phyloP scores from a whole-genome alignment of 2,113 vertebrate species.

The Puma concolor region DNA sequence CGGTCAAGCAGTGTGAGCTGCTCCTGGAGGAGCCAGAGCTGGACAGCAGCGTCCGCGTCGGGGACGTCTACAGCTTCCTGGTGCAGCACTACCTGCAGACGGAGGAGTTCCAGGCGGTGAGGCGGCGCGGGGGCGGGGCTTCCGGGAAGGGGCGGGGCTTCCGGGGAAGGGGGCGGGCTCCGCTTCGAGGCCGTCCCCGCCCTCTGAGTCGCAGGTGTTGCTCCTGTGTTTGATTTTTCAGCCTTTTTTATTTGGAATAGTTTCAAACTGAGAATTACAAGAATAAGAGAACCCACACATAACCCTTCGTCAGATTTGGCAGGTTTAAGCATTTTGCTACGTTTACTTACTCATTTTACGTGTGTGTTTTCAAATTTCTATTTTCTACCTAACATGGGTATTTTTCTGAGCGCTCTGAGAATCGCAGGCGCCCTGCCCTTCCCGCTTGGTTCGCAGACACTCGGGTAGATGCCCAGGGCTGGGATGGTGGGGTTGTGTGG shows the following conservation, averaged over 20 bases:
- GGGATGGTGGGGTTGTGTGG: not conserved
- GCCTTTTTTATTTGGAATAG: not conserved
- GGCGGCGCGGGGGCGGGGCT: not conserved
- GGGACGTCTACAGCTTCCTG: conserved; percentile 92
- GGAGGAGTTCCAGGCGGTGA: conserved; percentile 87
- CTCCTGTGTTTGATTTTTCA: not conserved
- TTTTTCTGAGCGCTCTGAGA: not conserved
- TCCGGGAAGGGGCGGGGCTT: not conserved
- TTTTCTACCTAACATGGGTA: not conserved
- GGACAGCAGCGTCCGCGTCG: conserved; percentile 88
- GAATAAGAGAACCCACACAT: not conserved
- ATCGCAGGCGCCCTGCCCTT: not conserved
- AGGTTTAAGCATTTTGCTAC: not conserved
- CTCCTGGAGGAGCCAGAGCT: conserved; percentile 92
- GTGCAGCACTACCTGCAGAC: conserved; percentile 90
- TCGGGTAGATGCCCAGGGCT: not conserved
- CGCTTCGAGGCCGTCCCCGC: not conserved
- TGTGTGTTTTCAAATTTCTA: not conserved
- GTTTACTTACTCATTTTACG: not conserved
- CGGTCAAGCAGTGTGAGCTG: conserved; percentile 90
- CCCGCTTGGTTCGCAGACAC: not conserved
- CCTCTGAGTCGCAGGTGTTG: not conserved
- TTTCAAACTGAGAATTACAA: not conserved
- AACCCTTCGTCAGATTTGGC: not conserved
- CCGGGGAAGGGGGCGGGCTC: not conserved